Base-by-base conservation (phyloP, 2,113 vertebrate genomes). In the rabbit (Oryctolagus cuniculus) region DNA sequence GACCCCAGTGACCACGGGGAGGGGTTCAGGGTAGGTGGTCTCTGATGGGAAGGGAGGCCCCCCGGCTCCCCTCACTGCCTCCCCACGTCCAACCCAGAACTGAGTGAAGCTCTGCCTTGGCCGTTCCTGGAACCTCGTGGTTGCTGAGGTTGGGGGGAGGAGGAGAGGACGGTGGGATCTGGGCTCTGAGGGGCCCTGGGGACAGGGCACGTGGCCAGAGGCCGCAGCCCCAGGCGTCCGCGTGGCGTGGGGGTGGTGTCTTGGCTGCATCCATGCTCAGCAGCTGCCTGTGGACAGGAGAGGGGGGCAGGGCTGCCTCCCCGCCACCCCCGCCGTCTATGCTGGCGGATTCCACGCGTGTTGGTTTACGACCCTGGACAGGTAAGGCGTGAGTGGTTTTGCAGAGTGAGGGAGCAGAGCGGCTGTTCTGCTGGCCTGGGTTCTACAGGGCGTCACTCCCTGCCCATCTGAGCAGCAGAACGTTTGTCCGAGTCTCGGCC, bases 241-340 rank as follows among this genome's bases (percentile, higher is more conserved):
- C 0, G 49, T 44, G 22, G 17, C 64, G 21, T 5, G 22, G 53
- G 53, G 31, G 24, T 63, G 3, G 3, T 8, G 24, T 24, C 63
- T 49, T 69, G 1, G 0, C 15, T 0, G 0, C 6, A 27, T 6
- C 51, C 77, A 6, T 1, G 1, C 3, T 63, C 2, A 34, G 31
- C 19, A 27, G 36, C 77, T 53, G 67, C 24, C 19, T 53, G 2
- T 21, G 0, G 0, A 25, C 2, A 2, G 29, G 44, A 36, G 12
- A 24, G 16, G 29, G 1, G 3, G 24, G 16, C 11, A 10, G 31
- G 0, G 1, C 15, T 24, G 44, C 25, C 19, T 38, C 25, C 38
- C 25, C 4, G 1, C 66, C 10, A 1, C 58, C 44, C 49, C 16
- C 31, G 17, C 3, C 8, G 16, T 34, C 22, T 5, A 7, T 44